Evolutionary conservation across 2,888 invertebrate species (phyloP).

Genomic region (Dromius quadrimaculatus): DNA sequence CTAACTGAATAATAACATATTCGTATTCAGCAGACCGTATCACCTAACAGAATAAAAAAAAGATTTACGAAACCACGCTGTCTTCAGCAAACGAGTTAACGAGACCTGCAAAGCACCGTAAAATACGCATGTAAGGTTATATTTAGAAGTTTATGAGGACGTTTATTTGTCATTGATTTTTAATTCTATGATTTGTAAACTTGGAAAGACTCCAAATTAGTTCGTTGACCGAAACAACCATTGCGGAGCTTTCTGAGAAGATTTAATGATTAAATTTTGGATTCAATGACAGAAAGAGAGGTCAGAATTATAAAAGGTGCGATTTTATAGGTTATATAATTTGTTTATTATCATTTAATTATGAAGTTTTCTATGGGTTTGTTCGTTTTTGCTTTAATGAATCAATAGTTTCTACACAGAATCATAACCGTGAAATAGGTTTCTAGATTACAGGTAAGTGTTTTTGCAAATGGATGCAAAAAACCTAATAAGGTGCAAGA

Average conservation of each 20-base stretch:
- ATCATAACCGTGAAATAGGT: no score
- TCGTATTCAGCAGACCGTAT: conserved; percentile 33
- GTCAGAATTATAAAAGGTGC: background rate
- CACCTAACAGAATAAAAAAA: conserved; percentile 23
- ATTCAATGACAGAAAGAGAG: background rate
- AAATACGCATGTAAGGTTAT: conserved; percentile 16
- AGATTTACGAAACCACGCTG: conserved; percentile 12
- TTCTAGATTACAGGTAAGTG: no score
- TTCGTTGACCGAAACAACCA: conserved; percentile 16
- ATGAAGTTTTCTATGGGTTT: background rate
- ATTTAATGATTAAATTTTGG: background rate
- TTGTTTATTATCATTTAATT: background rate
- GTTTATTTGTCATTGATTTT: conserved; percentile 21
- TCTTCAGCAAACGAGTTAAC: conserved; percentile 22
- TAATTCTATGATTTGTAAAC: conserved; percentile 8
- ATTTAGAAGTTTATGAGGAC: conserved; percentile 20
- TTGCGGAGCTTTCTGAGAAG: background rate
- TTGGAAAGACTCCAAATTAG: conserved; percentile 22
- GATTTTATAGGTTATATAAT: background rate
- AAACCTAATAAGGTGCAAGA: no score
- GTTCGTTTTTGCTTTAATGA: no score
- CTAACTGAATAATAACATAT: conserved; percentile 30
- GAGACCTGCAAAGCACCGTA: conserved; percentile 15
- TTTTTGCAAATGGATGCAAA: no score
- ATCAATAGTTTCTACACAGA: no score